Base-by-base conservation (phyloP, 2,797 vertebrate species). In the Smutsia gigantea region DNA sequence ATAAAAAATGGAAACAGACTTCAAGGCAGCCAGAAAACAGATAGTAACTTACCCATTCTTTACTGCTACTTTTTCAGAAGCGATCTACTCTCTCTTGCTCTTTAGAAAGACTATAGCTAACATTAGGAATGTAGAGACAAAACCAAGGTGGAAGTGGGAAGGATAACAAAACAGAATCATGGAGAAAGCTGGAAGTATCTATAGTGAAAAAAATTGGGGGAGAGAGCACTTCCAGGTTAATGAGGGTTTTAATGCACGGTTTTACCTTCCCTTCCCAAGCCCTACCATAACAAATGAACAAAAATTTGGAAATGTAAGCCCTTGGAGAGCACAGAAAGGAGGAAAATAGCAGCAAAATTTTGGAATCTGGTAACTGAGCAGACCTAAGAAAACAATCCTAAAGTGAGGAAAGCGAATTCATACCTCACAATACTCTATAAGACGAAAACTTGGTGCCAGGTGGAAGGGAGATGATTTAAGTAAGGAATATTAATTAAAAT, bases 21-120 rank as follows among this genome's bases (percentile, higher is more conserved):
- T 59, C 46, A 83, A 55, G 29, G n/a, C 75, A 92, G 0, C 85
- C 46, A 78, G 68, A 94, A 23, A 94, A 94, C 42, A 91, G 37
- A 68, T 78, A 82, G 13, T 85, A 46, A 55, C 29, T 97, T 72
- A 31, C 21, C 39, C 17, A 27, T 89, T 77, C 68, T 83, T 85
- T 94, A 7, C 53, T 75, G 18, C 83, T 93, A 0, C 78, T 78
- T 85, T 91, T 91, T 79, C n/a, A 90, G 39, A 86, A 94, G n/a
- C 39, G 77, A 15, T 55, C 51, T 34, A 34, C 39, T 51, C 25
- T 77, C 49, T 87, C n/a, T 92, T 37, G 29, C 34, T 85, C 34
- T 85, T 89, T 82, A 81, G 61, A 79, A 57, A 31, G 39, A 83
- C n/a, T 59, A 1, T 72, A 90, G 64, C 46, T 84, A 79, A 88